These are phyloP conservation scores for Xenentodon cancila DNA, from an alignment of 2,797 vertebrate species.

Conservation along the genomic window DNA sequence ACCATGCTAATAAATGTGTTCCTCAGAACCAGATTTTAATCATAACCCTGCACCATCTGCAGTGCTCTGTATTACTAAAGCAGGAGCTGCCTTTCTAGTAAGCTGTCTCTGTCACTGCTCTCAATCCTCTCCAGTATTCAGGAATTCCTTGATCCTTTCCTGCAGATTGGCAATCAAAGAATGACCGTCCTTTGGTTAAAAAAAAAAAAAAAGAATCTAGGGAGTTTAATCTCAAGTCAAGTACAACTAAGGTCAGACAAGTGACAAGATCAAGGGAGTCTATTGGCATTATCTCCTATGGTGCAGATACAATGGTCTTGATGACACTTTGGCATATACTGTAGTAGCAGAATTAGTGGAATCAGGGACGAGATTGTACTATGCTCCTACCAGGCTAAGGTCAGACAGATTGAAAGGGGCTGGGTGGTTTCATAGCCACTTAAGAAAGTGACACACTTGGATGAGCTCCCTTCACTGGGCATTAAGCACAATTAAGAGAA, in stretches of 20 bases:
- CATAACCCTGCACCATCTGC: conserved; percentile 1
- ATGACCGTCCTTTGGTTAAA: conserved; percentile 40
- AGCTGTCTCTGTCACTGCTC: conserved; percentile 23
- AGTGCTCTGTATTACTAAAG: conserved; percentile 1
- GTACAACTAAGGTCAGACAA: conserved; percentile 40
- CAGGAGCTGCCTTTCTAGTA: conserved; percentile 5
- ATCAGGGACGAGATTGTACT: conserved; percentile 49
- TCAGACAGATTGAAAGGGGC: conserved; percentile 52
- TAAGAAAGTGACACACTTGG: conserved; percentile 63
- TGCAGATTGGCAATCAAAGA: conserved; percentile 52
- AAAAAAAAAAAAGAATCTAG: conserved; percentile 54
- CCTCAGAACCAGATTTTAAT: conserved; percentile 8
- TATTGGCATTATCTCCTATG: conserved; percentile 27
- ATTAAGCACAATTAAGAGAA: conserved; percentile 72
- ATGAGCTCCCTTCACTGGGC: conserved; percentile 56
- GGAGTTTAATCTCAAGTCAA: conserved; percentile 45
- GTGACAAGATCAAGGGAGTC: conserved; percentile 33
- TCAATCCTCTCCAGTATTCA: conserved; percentile 20
- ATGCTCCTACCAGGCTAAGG: conserved; percentile 35
- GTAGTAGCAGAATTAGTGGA: conserved; percentile 17
- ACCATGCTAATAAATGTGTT: conserved; percentile 9
- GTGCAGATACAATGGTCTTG: conserved; percentile 21
- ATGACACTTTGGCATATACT: conserved; percentile 13
- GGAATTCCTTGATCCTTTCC: conserved; percentile 33
- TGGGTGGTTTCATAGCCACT: conserved; percentile 54